Conservation (phyloP, 2,888 invertebrate species). For the Aphodius sticticus region DNA sequence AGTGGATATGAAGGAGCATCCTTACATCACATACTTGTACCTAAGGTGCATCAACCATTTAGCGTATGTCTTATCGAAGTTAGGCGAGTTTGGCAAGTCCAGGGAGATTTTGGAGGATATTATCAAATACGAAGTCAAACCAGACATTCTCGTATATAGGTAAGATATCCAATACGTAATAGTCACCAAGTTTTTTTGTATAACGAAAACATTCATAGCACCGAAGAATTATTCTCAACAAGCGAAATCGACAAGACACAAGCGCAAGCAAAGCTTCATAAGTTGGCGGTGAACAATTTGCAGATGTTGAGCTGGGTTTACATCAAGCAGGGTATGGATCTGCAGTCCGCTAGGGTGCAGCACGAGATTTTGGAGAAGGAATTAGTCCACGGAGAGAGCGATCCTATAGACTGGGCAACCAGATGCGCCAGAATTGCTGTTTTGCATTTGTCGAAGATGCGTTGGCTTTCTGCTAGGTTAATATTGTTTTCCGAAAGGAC, state of each 20-base stretch:
- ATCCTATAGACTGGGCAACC: constrained; percentile 67
- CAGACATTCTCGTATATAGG: constrained; percentile 50
- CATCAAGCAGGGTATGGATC: constrained; percentile 64
- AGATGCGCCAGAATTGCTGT: constrained; percentile 65
- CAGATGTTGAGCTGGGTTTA: constrained; percentile 70
- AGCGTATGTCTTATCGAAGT: constrained; percentile 65
- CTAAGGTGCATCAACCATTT: constrained; percentile 67
- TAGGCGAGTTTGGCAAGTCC: constrained; percentile 62
- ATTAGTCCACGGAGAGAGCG: constrained; percentile 65
- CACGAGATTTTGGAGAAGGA: constrained; percentile 67
- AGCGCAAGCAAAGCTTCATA: constrained; percentile 64
- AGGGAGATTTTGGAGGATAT: constrained; percentile 63
- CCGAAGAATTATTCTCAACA: constrained; percentile 66
- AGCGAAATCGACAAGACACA: constrained; percentile 55
- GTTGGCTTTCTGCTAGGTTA: constrained; percentile 51
- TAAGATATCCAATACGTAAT: constrained; percentile 30
- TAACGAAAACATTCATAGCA: constrained; percentile 45
- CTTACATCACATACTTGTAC: constrained; percentile 60
- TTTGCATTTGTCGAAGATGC: constrained; percentile 58
- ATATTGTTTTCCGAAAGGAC: not conserved
- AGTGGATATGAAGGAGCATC: constrained; percentile 45
- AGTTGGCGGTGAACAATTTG: constrained; percentile 67
- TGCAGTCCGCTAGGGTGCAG: constrained; percentile 64
- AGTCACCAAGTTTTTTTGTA: no score
- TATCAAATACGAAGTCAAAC: constrained; percentile 51